phyloP scores from a whole-genome alignment of 2,797 vertebrate genomes.

The Notolabrus celidotus region DNA sequence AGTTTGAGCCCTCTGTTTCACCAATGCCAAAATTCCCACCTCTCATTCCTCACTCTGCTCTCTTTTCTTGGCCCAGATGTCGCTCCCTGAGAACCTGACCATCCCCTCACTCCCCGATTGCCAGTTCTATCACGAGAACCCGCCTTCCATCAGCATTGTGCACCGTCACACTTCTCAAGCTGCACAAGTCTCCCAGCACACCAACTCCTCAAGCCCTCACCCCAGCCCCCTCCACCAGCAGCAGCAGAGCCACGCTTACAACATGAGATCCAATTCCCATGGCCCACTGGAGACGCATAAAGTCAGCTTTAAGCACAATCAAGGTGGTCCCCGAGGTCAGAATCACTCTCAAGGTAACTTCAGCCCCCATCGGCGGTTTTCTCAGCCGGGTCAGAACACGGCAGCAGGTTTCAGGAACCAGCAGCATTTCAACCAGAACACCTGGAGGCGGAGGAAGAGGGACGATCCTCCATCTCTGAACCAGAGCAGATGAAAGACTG shows the following conservation, averaged over 20 bases:
- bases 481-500: constrained; percentile 87
- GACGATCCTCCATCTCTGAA: constrained; percentile 85
- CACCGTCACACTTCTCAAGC: constrained; percentile 75
- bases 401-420: constrained; percentile 86
- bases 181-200: constrained; percentile 63
- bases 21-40: not conserved
- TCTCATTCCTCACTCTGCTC: not conserved
- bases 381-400: constrained; percentile 70
- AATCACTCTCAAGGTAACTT: constrained; percentile 58
- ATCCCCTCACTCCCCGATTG: constrained; percentile 78
- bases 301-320: constrained; percentile 80
- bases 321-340: constrained; percentile 55
- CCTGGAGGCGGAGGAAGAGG: constrained; percentile 90
- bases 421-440: constrained; percentile 89
- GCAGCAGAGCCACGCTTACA: constrained; percentile 76
- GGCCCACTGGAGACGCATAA: constrained; percentile 75
- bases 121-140: constrained; percentile 81
- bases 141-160: constrained; percentile 73
- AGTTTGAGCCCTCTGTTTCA: not conserved
- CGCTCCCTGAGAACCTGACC: constrained; percentile 68
- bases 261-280: constrained; percentile 74
- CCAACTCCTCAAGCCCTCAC: constrained; percentile 74
- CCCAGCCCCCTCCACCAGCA: constrained; percentile 79
- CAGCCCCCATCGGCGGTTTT: constrained; percentile 68
- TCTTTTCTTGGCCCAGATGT: constrained; percentile 71